A percentile compares a stretch with the other conserved stretches of the same genome.
Evolutionary conservation across 2,113 vertebrate genomes (phyloP).

Genomic region (Leptobrachium ailaonicum): DNA sequence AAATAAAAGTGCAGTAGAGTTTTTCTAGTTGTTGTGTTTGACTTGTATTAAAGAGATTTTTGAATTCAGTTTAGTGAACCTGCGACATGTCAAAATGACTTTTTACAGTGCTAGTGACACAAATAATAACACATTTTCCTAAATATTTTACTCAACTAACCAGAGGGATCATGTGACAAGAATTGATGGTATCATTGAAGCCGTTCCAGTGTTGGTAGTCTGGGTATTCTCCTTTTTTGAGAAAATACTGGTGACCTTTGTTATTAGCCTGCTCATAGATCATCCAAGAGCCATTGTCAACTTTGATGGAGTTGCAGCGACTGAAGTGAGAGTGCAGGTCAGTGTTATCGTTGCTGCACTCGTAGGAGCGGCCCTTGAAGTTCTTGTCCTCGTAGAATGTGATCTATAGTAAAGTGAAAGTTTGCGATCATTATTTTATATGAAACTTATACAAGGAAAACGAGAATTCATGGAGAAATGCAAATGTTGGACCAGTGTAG

Average conservation of each 20-base stretch:
- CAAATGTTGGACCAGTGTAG: too few relatives aligned
- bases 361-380: constrained; percentile 53
- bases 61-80: too few relatives aligned
- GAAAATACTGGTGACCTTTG: constrained; percentile 48
- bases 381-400: constrained; percentile 54
- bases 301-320: constrained; percentile 44
- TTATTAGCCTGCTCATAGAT: constrained; percentile 51
- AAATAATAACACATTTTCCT: not conserved
- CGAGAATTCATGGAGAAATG: too few relatives aligned
- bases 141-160: constrained; percentile 15
- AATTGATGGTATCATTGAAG: constrained; percentile 13
- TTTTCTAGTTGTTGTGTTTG: too few relatives aligned
- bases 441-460: too few relatives aligned
- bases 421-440: not conserved
- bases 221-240: constrained; percentile 50
- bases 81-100: too few relatives aligned
- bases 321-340: constrained; percentile 36
- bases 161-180: constrained; percentile 33
- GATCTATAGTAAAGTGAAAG: constrained; percentile 43
- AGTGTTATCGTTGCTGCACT: constrained; percentile 47
- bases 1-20: too few relatives aligned
- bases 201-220: constrained; percentile 49
- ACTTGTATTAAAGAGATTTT: too few relatives aligned
- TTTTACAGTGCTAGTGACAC: not conserved
- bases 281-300: constrained; percentile 59